phyloP scores from a whole-genome alignment of 1,140 invertebrate genomes.

The Caenorhabditis brenneri region DNA sequence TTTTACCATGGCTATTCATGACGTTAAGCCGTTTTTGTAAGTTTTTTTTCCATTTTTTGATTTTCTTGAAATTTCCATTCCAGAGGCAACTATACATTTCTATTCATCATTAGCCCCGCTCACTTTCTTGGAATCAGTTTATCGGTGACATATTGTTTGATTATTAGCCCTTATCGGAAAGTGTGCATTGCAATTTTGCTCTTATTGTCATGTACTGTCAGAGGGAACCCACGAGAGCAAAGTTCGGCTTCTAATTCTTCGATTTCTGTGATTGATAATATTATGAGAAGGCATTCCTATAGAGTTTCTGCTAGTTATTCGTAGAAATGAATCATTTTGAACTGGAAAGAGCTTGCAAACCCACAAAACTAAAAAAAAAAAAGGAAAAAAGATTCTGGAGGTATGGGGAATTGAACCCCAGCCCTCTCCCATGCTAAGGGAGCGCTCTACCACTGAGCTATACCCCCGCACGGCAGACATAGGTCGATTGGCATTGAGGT shows the following conservation, averaged over 20 bases:
- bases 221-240: background rate
- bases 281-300: background rate
- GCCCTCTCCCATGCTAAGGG: slow-evolving; percentile 33
- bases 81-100: background rate
- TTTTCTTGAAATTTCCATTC: background rate
- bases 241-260: background rate
- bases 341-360: too few species aligned
- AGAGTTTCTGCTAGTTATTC: background rate
- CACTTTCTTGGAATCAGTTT: background rate
- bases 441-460: slow-evolving; percentile 34
- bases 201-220: background rate
- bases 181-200: background rate
- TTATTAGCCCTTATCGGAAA: background rate
- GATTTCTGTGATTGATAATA: background rate
- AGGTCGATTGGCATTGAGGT: background rate
- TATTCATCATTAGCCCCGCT: background rate
- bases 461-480: background rate
- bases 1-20: background rate
- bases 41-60: background rate
- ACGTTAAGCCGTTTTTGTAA: background rate
- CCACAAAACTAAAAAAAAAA: too few species aligned
- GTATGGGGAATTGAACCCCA: slow-evolving; percentile 35
- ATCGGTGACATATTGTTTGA: background rate
- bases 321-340: background rate
- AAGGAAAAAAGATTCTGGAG: slow-evolving; percentile 7